These are phyloP conservation scores for Hydractinia echinata DNA, from an alignment of 30 jellyfish, hydroid and myxozoan species.

Conservation along the genomic window DNA sequence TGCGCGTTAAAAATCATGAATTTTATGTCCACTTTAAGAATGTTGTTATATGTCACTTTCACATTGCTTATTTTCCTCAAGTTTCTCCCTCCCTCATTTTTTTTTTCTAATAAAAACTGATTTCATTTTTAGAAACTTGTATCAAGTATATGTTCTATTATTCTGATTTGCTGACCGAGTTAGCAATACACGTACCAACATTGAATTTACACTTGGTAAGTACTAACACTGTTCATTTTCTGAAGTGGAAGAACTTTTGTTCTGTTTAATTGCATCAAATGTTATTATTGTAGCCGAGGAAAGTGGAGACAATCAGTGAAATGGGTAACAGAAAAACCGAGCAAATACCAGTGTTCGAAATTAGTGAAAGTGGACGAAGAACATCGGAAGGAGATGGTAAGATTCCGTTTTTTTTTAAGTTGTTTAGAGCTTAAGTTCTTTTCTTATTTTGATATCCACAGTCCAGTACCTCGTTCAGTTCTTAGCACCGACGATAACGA, in stretches of 20 bases:
- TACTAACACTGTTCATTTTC: background rate
- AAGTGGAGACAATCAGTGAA: background rate
- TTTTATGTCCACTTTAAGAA: no score
- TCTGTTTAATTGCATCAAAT: background rate
- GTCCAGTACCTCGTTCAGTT: no score
- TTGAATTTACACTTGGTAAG: constrained; percentile 54
- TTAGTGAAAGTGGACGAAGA: background rate
- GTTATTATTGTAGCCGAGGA: background rate
- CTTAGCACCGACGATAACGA: no score
- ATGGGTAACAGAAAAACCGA: background rate
- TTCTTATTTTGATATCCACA: no score
- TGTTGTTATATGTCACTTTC: background rate
- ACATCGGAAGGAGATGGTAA: no score
- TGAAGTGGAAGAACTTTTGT: background rate
- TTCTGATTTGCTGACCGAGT: constrained; percentile 74
- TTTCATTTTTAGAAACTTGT: background rate
- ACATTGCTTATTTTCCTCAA: background rate
- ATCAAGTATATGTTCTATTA: constrained; percentile 54
- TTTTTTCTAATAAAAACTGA: background rate
- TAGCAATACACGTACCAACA: constrained; percentile 87
- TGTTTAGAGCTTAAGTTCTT: no score
- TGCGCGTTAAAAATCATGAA: no score
- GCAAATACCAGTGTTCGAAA: constrained; percentile 18
- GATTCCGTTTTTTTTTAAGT: no score
- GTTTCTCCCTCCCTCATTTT: background rate